phyloP scores from a whole-genome alignment of 2,113 vertebrate genomes.

The Phodopus roborovskii region DNA sequence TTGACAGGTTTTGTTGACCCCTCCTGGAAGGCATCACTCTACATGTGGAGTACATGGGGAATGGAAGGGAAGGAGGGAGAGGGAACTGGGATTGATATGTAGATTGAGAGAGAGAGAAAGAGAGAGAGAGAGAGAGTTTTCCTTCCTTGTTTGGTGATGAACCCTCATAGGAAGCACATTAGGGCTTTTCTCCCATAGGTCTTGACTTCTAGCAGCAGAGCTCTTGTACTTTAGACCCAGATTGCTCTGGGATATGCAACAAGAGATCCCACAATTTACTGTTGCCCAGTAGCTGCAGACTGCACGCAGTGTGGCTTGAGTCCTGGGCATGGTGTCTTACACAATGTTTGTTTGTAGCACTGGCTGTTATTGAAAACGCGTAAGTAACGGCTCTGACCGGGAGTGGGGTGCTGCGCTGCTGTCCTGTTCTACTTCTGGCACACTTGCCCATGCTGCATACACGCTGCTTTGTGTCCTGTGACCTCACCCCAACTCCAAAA shows the following conservation, averaged over 20 bases:
- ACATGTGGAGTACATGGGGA: too few relatives aligned
- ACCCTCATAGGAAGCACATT: neutral
- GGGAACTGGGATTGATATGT: too few relatives aligned
- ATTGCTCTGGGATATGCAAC: neutral
- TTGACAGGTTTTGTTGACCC: too few relatives aligned
- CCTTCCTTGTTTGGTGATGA: neutral
- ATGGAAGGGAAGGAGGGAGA: too few relatives aligned
- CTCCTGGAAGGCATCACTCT: too few relatives aligned
- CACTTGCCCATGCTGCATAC: neutral
- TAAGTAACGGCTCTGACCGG: neutral
- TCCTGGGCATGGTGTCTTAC: neutral
- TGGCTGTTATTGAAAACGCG: neutral
- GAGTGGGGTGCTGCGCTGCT: too few relatives aligned
- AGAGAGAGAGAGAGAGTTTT: neutral
- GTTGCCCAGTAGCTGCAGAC: neutral
- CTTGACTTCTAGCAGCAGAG: neutral
- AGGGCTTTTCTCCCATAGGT: neutral
- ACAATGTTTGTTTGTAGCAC: neutral
- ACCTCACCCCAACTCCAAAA: neutral
- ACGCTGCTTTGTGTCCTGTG: neutral
- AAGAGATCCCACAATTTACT: too few relatives aligned
- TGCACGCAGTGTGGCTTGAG: neutral
- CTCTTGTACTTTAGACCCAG: neutral
- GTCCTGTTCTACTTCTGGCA: neutral
- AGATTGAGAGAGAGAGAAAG: too few relatives aligned